A percentile compares a stretch with the other conserved stretches of the same genome.
Conservation (phyloP, 2,797 vertebrate species). For the Erethizon dorsatum region DNA sequence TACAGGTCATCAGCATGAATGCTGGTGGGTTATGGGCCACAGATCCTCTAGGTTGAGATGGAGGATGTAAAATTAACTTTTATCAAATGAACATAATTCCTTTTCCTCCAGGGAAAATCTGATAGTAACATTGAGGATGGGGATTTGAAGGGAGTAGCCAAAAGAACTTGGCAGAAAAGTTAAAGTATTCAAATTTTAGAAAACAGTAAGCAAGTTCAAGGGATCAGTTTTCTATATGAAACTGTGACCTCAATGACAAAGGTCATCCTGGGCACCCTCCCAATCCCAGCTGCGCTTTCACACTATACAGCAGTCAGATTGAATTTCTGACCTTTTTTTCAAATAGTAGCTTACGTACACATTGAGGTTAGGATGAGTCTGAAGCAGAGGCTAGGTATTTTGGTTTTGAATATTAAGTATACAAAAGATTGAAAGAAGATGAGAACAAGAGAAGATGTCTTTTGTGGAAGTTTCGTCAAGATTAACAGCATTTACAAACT, state of each 20-base stretch:
- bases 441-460: background rate
- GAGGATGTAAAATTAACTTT: slow-evolving; percentile 66
- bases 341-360: background rate
- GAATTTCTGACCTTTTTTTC: background rate
- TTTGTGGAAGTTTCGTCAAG: background rate
- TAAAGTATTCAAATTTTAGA: background rate
- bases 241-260: background rate
- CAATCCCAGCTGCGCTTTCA: rapidly evolving
- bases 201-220: background rate
- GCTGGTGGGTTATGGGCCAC: background rate
- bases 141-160: background rate
- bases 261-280: background rate
- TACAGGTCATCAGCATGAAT: background rate
- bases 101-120: slow-evolving; percentile 3
- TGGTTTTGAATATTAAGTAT: background rate
- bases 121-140: slow-evolving; percentile 45
- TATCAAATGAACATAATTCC: slow-evolving; percentile 37
- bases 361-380: background rate
- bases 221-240: background rate
- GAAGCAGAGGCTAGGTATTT: background rate
- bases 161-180: slow-evolving; percentile 24
- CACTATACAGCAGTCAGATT: rapidly evolving
- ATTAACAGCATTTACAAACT: background rate
- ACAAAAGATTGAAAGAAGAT: background rate
- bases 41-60: slow-evolving; percentile 22